phyloP scores from a whole-genome alignment of 2,113 vertebrate genomes.

The Nerophis lumbriciformis region DNA sequence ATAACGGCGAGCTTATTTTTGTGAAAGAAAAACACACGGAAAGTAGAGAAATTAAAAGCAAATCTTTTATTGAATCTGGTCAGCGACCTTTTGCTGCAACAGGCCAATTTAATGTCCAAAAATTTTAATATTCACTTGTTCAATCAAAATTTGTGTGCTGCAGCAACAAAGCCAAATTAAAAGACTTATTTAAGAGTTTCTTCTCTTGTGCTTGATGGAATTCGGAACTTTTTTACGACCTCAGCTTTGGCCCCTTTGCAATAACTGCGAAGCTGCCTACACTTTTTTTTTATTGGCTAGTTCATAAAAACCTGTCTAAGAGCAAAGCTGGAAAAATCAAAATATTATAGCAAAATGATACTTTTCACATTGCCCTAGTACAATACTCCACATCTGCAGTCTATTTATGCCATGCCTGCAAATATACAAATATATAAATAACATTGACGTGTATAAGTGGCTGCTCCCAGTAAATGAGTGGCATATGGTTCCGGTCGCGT shows the following conservation, averaged over 20 bases:
- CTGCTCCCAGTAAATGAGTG: slow-evolving; percentile 50
- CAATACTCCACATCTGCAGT: slow-evolving; percentile 11
- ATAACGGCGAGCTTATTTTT: slow-evolving; percentile 43
- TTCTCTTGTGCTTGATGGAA: slow-evolving; percentile 46
- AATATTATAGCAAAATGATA: slow-evolving; percentile 7
- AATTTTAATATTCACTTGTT: slow-evolving; percentile 58
- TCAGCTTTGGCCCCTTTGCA: slow-evolving; percentile 43
- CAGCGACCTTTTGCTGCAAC: neutral
- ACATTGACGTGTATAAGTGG: slow-evolving; percentile 49
- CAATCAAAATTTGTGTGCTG: slow-evolving; percentile 45
- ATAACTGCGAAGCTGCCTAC: slow-evolving; percentile 22
- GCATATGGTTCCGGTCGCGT: slow-evolving; percentile 64
- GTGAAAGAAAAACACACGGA: slow-evolving; percentile 19
- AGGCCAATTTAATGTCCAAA: slow-evolving; percentile 47
- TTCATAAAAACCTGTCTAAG: slow-evolving; percentile 40
- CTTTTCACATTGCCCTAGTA: slow-evolving; percentile 19
- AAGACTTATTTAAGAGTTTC: slow-evolving; percentile 47
- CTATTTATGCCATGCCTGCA: slow-evolving; percentile 53
- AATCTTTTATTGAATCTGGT: slow-evolving; percentile 21
- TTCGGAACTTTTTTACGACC: slow-evolving; percentile 49
- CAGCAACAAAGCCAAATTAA: slow-evolving; percentile 56
- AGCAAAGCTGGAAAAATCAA: slow-evolving; percentile 16
- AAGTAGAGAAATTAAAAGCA: slow-evolving; percentile 15
- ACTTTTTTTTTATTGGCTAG: slow-evolving; percentile 24
- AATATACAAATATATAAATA: slow-evolving; percentile 55